Percentiles rank a stretch among this genome's conserved stretches.
Evolutionary conservation across 2,888 invertebrate genomes (phyloP).

Genomic region (Thumatha senex): DNA sequence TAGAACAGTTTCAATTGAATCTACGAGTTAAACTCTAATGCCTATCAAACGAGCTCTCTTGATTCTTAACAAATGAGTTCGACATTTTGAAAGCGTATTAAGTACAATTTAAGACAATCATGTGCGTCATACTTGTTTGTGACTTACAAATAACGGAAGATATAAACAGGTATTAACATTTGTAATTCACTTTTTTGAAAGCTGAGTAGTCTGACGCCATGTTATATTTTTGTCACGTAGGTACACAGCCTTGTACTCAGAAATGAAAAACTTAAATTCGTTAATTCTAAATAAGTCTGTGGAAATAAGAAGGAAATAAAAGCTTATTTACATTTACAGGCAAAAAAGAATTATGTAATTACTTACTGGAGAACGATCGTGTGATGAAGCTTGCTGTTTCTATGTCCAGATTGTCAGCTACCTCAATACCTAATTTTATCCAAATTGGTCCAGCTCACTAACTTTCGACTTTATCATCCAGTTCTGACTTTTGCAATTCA

Average conservation of each 20-base stretch:
- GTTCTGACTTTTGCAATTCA: too few relatives aligned
- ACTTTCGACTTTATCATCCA: too few relatives aligned
- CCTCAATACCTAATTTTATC: too few relatives aligned
- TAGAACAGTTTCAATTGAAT: too few relatives aligned
- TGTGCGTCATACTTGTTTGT: constrained; percentile 1
- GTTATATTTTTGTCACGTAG: neutral
- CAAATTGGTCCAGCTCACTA: too few relatives aligned
- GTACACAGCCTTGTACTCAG: neutral
- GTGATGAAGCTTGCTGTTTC: too few relatives aligned
- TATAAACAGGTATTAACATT: neutral
- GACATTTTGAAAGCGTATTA: neutral
- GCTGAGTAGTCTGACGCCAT: neutral
- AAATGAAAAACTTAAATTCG: neutral
- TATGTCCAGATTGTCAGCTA: too few relatives aligned
- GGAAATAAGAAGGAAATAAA: too few relatives aligned
- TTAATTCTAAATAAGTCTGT: neutral
- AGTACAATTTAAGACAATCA: neutral
- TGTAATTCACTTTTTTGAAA: neutral
- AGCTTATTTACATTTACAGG: too few relatives aligned
- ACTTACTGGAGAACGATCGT: too few relatives aligned
- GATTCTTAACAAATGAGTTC: neutral
- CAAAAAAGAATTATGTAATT: too few relatives aligned
- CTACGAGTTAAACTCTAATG: too few relatives aligned
- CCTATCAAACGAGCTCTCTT: neutral
- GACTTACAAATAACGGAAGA: neutral